Evolutionary conservation across 1,140 invertebrate genomes (phyloP).

Genomic region (Solenopsis invicta): DNA sequence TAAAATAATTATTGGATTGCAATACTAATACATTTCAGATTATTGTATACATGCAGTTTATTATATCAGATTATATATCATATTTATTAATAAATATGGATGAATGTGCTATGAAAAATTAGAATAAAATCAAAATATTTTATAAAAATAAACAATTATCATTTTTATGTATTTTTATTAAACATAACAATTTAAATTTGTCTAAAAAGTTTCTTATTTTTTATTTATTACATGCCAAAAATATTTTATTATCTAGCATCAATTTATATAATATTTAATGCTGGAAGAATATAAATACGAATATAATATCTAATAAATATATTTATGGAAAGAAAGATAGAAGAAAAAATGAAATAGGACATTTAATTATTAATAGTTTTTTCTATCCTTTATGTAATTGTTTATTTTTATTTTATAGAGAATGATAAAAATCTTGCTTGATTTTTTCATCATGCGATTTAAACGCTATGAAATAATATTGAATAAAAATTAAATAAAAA

Average conservation of each 20-base stretch:
- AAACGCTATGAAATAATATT: background rate
- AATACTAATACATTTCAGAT: background rate
- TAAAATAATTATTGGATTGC: background rate
- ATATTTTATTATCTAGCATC: background rate
- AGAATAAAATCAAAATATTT: background rate
- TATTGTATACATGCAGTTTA: background rate
- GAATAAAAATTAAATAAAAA: no score
- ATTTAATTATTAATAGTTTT: background rate
- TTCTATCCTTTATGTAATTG: background rate
- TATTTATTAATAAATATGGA: background rate
- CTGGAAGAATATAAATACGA: background rate
- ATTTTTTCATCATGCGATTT: background rate
- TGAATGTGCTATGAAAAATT: background rate
- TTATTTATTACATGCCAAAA: background rate
- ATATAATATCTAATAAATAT: background rate
- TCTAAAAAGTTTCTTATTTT: background rate
- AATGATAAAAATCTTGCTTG: background rate
- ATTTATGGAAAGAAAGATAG: background rate
- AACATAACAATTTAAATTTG: background rate
- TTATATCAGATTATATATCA: background rate
- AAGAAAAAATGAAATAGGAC: background rate
- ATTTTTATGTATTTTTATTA: background rate
- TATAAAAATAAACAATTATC: background rate
- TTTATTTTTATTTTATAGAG: background rate
- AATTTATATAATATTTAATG: background rate